These are phyloP conservation scores for Pungitius pungitius DNA, from an alignment of 2,113 vertebrate genomes.

Conservation along the genomic window DNA sequence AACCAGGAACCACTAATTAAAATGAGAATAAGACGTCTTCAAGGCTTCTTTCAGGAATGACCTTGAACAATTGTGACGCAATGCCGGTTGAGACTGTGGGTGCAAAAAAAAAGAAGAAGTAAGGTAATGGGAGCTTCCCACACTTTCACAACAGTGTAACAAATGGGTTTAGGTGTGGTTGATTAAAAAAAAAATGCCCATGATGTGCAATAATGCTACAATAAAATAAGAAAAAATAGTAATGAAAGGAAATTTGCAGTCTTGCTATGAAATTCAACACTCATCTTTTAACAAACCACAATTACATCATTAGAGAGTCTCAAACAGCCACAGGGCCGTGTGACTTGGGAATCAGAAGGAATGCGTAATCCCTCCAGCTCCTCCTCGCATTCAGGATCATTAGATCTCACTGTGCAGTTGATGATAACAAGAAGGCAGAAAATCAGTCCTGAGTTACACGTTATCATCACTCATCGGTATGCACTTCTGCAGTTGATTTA, in stretches of 20 bases:
- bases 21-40: conserved; percentile 53
- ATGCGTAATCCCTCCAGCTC: not conserved
- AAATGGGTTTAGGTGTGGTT: not conserved
- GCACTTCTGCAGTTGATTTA: not conserved
- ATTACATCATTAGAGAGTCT: conserved; percentile 8
- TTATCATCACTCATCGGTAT: not conserved
- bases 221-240: no score
- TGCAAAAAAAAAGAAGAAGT: not conserved
- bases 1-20: conserved; percentile 64
- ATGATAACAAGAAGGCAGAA: not conserved
- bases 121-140: not conserved
- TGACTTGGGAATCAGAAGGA: not conserved
- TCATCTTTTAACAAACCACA: not conserved
- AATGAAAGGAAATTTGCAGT: not conserved
- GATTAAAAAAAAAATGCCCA: not conserved
- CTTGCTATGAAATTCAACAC: conserved; percentile 4
- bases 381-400: not conserved
- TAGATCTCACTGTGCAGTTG: not conserved
- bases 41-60: conserved; percentile 59
- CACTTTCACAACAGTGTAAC: not conserved
- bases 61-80: conserved; percentile 56
- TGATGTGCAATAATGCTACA: not conserved
- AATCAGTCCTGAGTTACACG: not conserved
- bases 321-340: not conserved
- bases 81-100: conserved; percentile 13